These are phyloP conservation scores for Eunapius fragilis DNA, from an alignment of 37 sponge, comb jelly and placozoan genomes.

Conservation along the genomic window DNA sequence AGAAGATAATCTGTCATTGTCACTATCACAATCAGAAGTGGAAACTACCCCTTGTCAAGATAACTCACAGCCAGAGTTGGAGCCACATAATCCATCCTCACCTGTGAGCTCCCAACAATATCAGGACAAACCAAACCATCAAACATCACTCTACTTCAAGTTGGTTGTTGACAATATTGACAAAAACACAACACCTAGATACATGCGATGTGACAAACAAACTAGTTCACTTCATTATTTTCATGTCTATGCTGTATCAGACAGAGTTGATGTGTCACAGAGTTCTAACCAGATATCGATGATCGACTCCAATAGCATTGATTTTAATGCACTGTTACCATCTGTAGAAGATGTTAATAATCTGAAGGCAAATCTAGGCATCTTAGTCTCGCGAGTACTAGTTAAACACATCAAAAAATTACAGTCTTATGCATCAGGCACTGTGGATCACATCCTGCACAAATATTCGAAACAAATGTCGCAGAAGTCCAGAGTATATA, in stretches of 20 bases:
- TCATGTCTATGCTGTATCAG: constrained; percentile 2
- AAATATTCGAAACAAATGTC: too few species aligned
- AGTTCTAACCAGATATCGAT: neutral
- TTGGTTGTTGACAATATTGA: constrained; percentile 22
- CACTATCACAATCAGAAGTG: too few species aligned
- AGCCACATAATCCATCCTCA: too few species aligned
- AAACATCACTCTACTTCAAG: neutral
- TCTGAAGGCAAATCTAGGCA: neutral
- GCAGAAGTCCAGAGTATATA: too few species aligned
- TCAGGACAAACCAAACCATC: too few species aligned
- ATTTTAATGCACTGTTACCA: neutral
- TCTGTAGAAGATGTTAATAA: neutral
- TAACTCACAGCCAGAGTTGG: too few species aligned
- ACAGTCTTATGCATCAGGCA: too few species aligned
- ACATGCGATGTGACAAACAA: neutral
- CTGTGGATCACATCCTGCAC: too few species aligned
- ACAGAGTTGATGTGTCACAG: constrained; percentile 15
- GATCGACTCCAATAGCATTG: neutral
- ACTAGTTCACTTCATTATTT: constrained; percentile 19
- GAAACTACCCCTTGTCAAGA: too few species aligned
- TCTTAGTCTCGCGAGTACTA: neutral
- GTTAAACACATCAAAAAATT: too few species aligned
- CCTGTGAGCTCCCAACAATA: too few species aligned
- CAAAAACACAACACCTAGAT: constrained; percentile 14
- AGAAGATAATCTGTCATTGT: neutral